Base-by-base conservation (phyloP, 2,888 invertebrate species). In the Meliscaeva auricollis region DNA sequence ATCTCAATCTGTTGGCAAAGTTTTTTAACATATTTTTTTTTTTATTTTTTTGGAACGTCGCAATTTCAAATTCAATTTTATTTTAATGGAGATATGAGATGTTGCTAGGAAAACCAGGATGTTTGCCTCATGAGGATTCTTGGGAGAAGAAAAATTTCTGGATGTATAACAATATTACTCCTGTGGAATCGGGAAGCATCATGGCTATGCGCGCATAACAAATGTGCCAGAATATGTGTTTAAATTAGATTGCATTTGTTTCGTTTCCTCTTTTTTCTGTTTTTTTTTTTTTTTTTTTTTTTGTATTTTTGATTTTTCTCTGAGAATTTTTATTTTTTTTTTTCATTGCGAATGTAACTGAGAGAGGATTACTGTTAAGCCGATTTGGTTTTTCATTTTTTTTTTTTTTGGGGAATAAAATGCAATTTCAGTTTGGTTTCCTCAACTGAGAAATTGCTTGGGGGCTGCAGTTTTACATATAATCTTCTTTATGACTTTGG, bases 181-280 rank as follows among this genome's bases (percentile, higher is more conserved):
- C 80, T 81, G 76, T 17, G 17, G 17, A 17, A 17, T 17, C 84
- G 80, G 46, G 54, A 80, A 85, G 80, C 85, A 72, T 62, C 1
- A 9, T 38, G 84, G 80, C 60, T 76, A 76, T 81, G 85, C 76
- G 80, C 80, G 75, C 84, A 80, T 80, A 76, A 76, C 81, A 81
- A 81, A 85, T 85, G 76, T 76, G 80, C 85, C 81, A 41, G 85
- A 73, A 85, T 85, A 85, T 85, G 76, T 85, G 76, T 81, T 85
- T 69, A 80, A 85, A 85, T 85, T 85, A 81, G 85, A 81, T 85
- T 85, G 85, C 80, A 80, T 81, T 85, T 85, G 80, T 85, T 85
- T 85, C 80, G 41, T 73, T 74, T 60, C 41, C 52, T 41, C 30
- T 68, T 52, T 68, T 46, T 17, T 46, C 11, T 38, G 38, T 38